Base-by-base conservation (phyloP, 2,888 invertebrate genomes). In the Lacanobia oleracea region DNA sequence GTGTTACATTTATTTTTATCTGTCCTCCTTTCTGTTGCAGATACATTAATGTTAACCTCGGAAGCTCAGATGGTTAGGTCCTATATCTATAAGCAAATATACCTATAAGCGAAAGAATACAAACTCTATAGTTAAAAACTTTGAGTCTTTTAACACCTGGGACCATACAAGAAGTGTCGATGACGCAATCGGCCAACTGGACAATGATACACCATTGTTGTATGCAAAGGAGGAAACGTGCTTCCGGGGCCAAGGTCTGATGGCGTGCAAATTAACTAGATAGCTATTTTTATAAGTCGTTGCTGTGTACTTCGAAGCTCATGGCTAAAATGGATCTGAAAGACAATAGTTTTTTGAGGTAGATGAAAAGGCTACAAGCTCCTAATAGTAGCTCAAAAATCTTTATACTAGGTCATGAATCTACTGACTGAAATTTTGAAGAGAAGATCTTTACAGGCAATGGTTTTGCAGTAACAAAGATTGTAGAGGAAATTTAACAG, bases 161-260 rank as follows among this genome's bases (percentile, higher is more conserved):
- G 23, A 23, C 40, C 33, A 67, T 56, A 23, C 14, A 50, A 53
- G 63, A 50, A 53, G 62, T 64, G 63, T 75, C 60, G 77, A 80
- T 82, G 81, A 82, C 78, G 87, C 77, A 80, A 75, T 74, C 82
- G 79, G 81, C 84, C 79, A 86, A 89, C 86, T 89, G 88, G 85
- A 87, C 88, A 88, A 86, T 80, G 86, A 82, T 87, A 79, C 75
- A 73, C 85, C 85, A 91, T 92, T 92, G 90, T 92, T 88, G 83
- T 89, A 92, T 92, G 93, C 90, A 91, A 92, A 93, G 72, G 79
- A 87, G 86, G 86, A 88, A 90, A 90, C 91, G 91, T 88, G 91
- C 88, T 91, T 92, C 91, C 91, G 89, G 88, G 82, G 43, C 81
- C 74, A 74, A 69, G 79, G 83, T 76, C 77, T 81, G 84, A 84